A percentile compares a stretch with the other conserved stretches of the same genome.
Conservation (phyloP, 2,113 vertebrate species). For the Anarhynchus alexandrinus region DNA sequence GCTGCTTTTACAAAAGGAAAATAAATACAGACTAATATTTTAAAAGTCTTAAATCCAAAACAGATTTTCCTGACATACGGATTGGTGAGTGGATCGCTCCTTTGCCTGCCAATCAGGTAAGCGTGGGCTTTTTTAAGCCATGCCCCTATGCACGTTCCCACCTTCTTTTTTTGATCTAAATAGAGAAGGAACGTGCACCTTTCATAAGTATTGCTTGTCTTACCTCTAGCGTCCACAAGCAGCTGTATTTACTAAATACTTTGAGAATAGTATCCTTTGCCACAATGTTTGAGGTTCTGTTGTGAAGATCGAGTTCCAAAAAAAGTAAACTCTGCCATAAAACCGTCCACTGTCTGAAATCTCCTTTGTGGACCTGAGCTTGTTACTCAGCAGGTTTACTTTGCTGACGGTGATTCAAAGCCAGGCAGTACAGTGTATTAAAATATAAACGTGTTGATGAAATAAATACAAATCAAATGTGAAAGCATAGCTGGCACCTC, state of each 20-base stretch:
- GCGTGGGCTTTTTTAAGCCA: background rate
- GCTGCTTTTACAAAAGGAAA: background rate
- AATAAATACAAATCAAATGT: conserved; percentile 43
- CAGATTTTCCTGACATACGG: background rate
- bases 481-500: conserved; percentile 41
- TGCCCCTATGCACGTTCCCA: background rate
- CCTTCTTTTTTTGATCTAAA: background rate
- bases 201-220: background rate
- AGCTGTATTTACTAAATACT: background rate
- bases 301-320: background rate
- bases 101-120: background rate
- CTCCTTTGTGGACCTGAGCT: background rate
- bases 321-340: background rate
- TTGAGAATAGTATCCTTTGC: background rate
- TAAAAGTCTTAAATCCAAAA: background rate
- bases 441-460: background rate
- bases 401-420: background rate
- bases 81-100: background rate
- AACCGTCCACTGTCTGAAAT: background rate
- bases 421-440: background rate
- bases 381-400: background rate
- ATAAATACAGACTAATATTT: background rate
- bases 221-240: background rate
- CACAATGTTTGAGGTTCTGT: background rate
- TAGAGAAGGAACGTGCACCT: background rate